Conservation (phyloP, 2,797 vertebrate genomes). For the Dryobates pubescens region DNA sequence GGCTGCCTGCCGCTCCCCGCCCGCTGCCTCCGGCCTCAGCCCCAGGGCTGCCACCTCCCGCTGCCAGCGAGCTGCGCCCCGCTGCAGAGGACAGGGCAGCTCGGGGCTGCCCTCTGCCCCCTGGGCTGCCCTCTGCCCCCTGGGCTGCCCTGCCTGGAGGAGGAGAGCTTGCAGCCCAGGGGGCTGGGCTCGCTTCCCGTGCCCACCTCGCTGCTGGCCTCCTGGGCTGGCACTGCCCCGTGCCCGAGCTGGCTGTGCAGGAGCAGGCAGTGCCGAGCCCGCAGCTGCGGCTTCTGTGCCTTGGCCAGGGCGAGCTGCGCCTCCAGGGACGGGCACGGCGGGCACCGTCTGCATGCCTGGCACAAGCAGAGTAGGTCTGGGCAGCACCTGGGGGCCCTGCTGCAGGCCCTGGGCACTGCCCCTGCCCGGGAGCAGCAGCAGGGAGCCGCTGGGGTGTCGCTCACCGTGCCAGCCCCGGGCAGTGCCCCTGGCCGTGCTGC, state of each 20-base stretch:
- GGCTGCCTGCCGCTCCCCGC: constrained; percentile 77
- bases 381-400: background rate
- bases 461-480: rapidly evolving
- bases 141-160: background rate
- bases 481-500: rapidly evolving
- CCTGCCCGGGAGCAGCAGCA: background rate
- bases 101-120: background rate
- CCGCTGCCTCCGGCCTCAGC: constrained; percentile 82
- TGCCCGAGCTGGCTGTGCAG: constrained; percentile 81
- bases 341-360: background rate
- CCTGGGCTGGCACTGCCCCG: background rate
- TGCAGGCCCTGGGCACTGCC: rapidly evolving
- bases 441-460: background rate
- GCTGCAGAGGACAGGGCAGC: background rate
- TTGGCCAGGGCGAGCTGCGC: constrained; percentile 78
- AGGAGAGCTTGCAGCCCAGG: background rate
- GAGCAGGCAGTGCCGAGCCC: constrained; percentile 79
- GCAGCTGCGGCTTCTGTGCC: constrained; percentile 80
- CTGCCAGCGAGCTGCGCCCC: constrained; percentile 75
- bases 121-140: background rate
- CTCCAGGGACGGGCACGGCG: background rate
- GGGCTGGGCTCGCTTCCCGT: background rate
- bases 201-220: background rate
- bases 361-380: rapidly evolving
- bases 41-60: constrained; percentile 78